Evolutionary conservation across 1,140 invertebrate genomes (phyloP), one percentile per base, ranked within the genome.

Genomic region (Anagrus nilaparvatae): DNA sequence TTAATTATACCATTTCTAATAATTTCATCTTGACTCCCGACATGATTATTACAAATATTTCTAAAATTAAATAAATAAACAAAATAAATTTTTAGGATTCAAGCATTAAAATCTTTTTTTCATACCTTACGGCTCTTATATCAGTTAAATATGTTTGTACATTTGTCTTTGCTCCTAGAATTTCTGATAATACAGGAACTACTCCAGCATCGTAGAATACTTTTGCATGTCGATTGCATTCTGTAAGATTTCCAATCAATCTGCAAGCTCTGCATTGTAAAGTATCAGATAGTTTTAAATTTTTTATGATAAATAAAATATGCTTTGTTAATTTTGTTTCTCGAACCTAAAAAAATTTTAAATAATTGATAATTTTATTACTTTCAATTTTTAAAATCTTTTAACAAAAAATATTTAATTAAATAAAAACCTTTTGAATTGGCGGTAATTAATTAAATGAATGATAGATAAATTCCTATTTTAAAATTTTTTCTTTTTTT

Each of bases 221-320:
- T 40, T 52, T 56, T 4, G 62, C 62, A 40, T 60, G 53, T 46
- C 52, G 52, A 5, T 41, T 49, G 10, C 56, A 63, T 33, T 60
- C 51, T 0, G 57, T 56, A 16, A 67, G 51, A 47, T 65, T 67
- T 21, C 61, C 55, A 17, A 67, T 55, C 3, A 65, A 36, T 43
- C 64, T 52, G 25, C 55, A 65, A n/a, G 58, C 59, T 19, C 62
- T 55, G 36, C 63, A 65, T 7, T 59, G 56, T 20, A 67, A 29
- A 27, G 40, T 54, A 7, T 43, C 43, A 1, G 43, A 52, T 7
- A 48, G 17, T 28, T 55, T 46, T 3, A 56, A 31, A 44, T 60
- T 60, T 9, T 59, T 54, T 40, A 62, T 41, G 44, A 67, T 57
- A 48, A 48, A 53, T 12, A 64, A 31, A 28, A 56, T 47, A 20